These are phyloP conservation scores for Mystacides longicornis DNA, from an alignment of 2,888 invertebrate genomes.

Conservation along the genomic window DNA sequence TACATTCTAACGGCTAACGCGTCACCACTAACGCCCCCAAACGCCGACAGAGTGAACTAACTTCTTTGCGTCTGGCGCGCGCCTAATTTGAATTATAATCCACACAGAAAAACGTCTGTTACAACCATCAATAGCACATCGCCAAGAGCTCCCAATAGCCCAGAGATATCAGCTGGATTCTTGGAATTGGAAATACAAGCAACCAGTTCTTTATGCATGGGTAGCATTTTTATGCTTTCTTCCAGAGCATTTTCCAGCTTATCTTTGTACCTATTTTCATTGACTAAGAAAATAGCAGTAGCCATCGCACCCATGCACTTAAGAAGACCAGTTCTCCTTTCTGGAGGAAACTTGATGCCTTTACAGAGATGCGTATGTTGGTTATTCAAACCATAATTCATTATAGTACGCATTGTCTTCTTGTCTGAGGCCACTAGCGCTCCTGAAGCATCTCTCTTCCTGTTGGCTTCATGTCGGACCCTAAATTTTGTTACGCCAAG, in stretches of 20 bases:
- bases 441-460: neutral
- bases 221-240: conserved; percentile 1
- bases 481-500: neutral
- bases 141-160: neutral
- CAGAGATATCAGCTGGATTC: neutral
- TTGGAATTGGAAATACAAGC: neutral
- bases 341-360: conserved; percentile 1
- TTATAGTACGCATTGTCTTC: neutral
- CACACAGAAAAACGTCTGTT: too few species aligned
- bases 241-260: neutral
- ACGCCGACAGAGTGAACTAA: too few species aligned
- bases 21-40: too few species aligned
- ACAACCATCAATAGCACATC: neutral
- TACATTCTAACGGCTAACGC: too few species aligned
- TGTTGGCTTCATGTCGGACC: neutral
- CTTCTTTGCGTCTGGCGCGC: too few species aligned
- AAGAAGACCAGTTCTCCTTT: neutral
- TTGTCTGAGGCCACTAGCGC: neutral
- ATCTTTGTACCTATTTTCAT: neutral
- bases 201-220: neutral
- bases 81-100: too few species aligned
- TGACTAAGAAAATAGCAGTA: neutral
- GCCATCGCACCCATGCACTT: conserved; percentile 1
- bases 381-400: neutral
- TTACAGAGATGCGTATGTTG: neutral